Evolutionary conservation across 2,113 vertebrate genomes (phyloP).

Genomic region (Nyctereutes procyonoides): DNA sequence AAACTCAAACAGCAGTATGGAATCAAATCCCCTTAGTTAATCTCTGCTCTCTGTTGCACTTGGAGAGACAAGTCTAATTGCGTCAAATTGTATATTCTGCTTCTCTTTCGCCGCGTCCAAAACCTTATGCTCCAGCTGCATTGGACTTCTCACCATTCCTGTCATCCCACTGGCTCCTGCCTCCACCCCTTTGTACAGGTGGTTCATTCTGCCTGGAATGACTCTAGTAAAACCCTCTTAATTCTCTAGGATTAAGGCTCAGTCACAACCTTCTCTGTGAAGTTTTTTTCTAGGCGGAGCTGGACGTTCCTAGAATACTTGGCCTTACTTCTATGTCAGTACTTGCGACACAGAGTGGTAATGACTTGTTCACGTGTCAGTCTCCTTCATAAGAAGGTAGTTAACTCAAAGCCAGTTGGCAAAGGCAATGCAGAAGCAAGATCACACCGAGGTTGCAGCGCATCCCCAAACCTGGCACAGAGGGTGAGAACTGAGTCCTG

Average conservation of each 20-base stretch:
- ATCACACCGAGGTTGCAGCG: background rate
- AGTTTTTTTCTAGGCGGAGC: background rate
- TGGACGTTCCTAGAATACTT: background rate
- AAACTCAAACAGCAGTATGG: background rate
- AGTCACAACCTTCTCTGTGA: background rate
- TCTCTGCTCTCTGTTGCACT: background rate
- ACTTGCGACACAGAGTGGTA: background rate
- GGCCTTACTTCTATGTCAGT: background rate
- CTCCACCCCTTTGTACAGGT: background rate
- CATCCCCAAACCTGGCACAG: background rate
- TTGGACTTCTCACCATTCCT: background rate
- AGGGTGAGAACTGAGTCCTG: background rate
- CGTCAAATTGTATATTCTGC: background rate
- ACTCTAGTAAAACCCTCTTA: background rate
- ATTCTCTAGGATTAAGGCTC: background rate
- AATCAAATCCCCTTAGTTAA: background rate
- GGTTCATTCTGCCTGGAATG: background rate
- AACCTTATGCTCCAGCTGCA: background rate
- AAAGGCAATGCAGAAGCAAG: background rate
- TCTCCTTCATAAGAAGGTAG: background rate
- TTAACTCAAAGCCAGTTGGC: background rate
- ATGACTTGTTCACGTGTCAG: background rate
- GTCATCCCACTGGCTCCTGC: background rate
- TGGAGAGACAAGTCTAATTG: background rate
- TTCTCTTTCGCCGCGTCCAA: background rate